Conservation (phyloP, 2,888 invertebrate species). For the Cacoxenus indagator region DNA sequence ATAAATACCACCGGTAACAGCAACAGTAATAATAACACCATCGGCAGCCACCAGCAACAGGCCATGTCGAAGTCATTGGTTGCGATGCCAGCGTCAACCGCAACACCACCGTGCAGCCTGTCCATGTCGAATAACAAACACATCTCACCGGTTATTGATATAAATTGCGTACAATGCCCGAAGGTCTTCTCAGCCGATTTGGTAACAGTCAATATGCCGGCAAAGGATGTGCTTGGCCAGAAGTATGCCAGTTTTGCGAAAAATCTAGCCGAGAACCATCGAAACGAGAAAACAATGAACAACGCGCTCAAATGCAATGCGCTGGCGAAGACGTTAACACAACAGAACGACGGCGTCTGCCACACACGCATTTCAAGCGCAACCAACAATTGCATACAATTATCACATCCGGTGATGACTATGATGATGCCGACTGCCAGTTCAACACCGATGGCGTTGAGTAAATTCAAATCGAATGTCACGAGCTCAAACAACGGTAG, state of each 20-base stretch:
- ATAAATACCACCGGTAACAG: constrained; percentile 47
- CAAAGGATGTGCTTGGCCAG: constrained; percentile 83
- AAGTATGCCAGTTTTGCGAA: constrained; percentile 77
- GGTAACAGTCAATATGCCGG: constrained; percentile 84
- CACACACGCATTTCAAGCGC: constrained; percentile 28
- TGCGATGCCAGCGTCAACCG: not conserved
- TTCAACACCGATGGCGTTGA: not conserved
- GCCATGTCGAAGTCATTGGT: constrained; percentile 14
- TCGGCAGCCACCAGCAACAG: constrained; percentile 15
- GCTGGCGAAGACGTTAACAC: constrained; percentile 43
- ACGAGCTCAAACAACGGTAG: constrained; percentile 22
- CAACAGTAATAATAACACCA: no score
- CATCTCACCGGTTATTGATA: constrained; percentile 73
- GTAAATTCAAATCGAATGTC: not conserved
- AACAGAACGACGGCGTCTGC: constrained; percentile 37
- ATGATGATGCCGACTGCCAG: not conserved
- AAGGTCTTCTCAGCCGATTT: constrained; percentile 87
- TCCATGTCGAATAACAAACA: not conserved
- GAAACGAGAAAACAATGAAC: constrained; percentile 65
- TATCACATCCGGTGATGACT: not conserved
- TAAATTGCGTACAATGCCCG: constrained; percentile 73
- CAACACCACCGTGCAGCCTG: not conserved
- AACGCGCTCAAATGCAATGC: constrained; percentile 56
- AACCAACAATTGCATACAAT: constrained; percentile 10
- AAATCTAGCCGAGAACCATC: constrained; percentile 73